phyloP scores from a whole-genome alignment of 2,113 vertebrate genomes.

The Ardeotis arabs region DNA sequence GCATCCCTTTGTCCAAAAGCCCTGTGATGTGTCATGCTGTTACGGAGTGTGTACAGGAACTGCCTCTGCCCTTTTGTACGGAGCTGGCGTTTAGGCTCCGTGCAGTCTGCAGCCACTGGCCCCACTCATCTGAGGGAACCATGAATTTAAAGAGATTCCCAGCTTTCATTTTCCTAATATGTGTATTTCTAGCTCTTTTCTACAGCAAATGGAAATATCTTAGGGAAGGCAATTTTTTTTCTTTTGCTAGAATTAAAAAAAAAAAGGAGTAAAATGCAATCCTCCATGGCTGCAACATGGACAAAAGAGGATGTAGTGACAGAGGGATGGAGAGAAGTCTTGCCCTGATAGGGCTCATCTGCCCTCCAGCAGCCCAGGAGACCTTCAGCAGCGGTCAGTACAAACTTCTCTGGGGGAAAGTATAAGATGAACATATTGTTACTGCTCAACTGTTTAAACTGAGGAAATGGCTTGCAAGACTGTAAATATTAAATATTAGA shows the following conservation, averaged over 20 bases:
- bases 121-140: neutral
- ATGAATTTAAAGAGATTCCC: conserved; percentile 5
- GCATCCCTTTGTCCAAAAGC: conserved; percentile 28
- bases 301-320: neutral
- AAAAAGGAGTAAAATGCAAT: neutral
- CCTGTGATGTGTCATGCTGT: conserved; percentile 45
- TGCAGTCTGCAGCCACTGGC: conserved; percentile 53
- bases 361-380: neutral
- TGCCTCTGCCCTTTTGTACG: conserved; percentile 70
- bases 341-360: neutral
- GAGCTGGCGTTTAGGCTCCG: conserved; percentile 65
- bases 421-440: neutral
- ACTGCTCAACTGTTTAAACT: neutral
- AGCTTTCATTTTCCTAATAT: neutral
- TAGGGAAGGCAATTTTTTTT: neutral
- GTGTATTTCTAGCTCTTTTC: neutral
- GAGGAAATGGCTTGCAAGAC: neutral
- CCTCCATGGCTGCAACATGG: neutral
- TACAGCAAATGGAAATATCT: neutral
- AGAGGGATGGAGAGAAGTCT: neutral
- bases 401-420: neutral
- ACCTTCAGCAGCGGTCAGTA: neutral
- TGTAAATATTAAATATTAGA: neutral
- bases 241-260: neutral
- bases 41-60: conserved; percentile 49